These are phyloP conservation scores for Lamproptera curius DNA, from an alignment of 2,888 invertebrate species.

Conservation along the genomic window DNA sequence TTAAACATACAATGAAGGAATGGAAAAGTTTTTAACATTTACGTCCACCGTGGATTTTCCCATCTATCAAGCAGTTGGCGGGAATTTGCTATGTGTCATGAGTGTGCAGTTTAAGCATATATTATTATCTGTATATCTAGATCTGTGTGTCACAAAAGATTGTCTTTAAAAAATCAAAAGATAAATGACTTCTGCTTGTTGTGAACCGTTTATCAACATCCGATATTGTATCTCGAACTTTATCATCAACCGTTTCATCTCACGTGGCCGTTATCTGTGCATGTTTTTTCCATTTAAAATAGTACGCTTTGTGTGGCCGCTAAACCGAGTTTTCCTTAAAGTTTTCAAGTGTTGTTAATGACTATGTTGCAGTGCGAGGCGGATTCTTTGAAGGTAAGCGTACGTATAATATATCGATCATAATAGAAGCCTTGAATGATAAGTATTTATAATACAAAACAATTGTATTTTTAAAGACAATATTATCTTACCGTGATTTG, in stretches of 20 bases:
- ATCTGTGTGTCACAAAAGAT: slow-evolving; percentile 2
- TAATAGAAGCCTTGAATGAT: too few species aligned
- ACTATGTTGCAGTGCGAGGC: slow-evolving; percentile 54
- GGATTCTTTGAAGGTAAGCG: slow-evolving; percentile 47
- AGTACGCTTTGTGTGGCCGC: slow-evolving; percentile 28
- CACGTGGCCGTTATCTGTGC: slow-evolving; percentile 25
- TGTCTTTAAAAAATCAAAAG: not conserved
- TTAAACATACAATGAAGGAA: too few species aligned
- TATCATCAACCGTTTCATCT: slow-evolving; percentile 31
- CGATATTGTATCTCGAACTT: slow-evolving; percentile 17
- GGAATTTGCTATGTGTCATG: slow-evolving; percentile 11
- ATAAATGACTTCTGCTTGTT: slow-evolving; percentile 10
- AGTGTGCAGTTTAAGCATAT: slow-evolving; percentile 4
- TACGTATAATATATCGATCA: too few species aligned
- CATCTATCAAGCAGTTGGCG: not conserved
- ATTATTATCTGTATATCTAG: slow-evolving; percentile 1
- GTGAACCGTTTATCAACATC: slow-evolving; percentile 18
- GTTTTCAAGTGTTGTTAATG: slow-evolving; percentile 21
- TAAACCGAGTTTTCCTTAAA: slow-evolving; percentile 23
- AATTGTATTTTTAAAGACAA: too few species aligned
- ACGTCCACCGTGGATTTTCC: slow-evolving; percentile 3
- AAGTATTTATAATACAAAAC: too few species aligned
- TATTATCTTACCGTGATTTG: too few species aligned
- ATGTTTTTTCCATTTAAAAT: slow-evolving; percentile 18
- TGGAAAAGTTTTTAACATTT: too few species aligned